Evolutionary conservation across 2,888 invertebrate genomes (phyloP), one percentile per base, ranked within the genome.

Genomic region (Tenthredo notha): DNA sequence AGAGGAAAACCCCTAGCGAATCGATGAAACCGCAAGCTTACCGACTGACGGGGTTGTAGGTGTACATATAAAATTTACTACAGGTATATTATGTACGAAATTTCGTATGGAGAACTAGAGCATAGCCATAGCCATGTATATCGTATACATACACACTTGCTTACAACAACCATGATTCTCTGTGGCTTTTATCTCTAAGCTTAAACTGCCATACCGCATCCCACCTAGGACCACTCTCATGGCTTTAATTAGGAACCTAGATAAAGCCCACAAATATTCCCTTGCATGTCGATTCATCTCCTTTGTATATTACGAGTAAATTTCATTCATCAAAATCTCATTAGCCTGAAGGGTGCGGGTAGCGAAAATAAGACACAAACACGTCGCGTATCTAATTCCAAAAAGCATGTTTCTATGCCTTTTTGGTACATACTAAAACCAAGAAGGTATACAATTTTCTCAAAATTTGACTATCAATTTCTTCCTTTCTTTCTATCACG

Each of bases 11-110:
- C 61, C 47, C 40, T 54, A 2, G 9, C 21, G 43, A 29, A 54
- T 80, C 80, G 80, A 80, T 80, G 54, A 80, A 21, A 37, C 33
- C 61, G 61, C 40, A 40, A n/a, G 80, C 40, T 80, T 77, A 80
- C 80, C 61, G 61, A 80, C 80, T 54, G 80, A 80, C 80, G 21
- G 80, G 33, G 43, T 40, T 33, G 67, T 33, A 67, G 67, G 18
- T 33, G 25, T 67, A 67, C 67, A 67, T 33, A 18, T 33, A 33
- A 67, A 67, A 67, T 67, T 67, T 67, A 67, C 67, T 67, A 33
- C 67, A 6, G 67, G 33, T 67, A 67, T 67, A 33, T 33, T 67
- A 33, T 33, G 67, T 67, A 33, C 33, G 15, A 33, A 67, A 33
- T 33, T 67, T 33, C 67, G 67, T 18, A 33, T 33, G 6, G 18